phyloP scores from a whole-genome alignment of 2,113 vertebrate genomes.

The Apteryx mantelli region DNA sequence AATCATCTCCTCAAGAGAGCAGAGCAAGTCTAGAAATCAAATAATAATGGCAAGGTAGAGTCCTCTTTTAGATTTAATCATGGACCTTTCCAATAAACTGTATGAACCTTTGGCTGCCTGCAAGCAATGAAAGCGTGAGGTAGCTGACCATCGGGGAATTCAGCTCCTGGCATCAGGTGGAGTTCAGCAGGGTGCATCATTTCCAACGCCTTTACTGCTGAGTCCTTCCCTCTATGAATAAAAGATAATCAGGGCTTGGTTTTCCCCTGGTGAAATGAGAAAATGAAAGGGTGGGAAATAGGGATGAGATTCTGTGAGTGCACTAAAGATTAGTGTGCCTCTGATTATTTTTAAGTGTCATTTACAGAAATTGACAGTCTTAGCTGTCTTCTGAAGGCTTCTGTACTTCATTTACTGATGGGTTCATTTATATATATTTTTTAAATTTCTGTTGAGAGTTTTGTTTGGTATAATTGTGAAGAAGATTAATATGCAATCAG shows the following conservation, averaged over 20 bases:
- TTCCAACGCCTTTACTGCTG: not conserved
- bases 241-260: not conserved
- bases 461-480: not conserved
- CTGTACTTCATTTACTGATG: not conserved
- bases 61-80: not conserved
- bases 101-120: not conserved
- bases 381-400: not conserved
- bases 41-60: not conserved
- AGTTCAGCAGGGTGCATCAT: accelerated
- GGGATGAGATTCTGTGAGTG: not conserved
- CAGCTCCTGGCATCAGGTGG: not conserved
- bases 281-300: not conserved
- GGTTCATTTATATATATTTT: not conserved
- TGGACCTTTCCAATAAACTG: not conserved
- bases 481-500: not conserved
- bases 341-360: not conserved
- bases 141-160: not conserved
- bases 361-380: not conserved
- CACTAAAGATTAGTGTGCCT: not conserved
- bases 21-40: not conserved
- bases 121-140: not conserved
- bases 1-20: not conserved
- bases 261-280: not conserved
- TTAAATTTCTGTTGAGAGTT: not conserved
- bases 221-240: not conserved